These are phyloP conservation scores for Apaloderma vittatum DNA, from an alignment of 2,113 vertebrate species.

Conservation along the genomic window DNA sequence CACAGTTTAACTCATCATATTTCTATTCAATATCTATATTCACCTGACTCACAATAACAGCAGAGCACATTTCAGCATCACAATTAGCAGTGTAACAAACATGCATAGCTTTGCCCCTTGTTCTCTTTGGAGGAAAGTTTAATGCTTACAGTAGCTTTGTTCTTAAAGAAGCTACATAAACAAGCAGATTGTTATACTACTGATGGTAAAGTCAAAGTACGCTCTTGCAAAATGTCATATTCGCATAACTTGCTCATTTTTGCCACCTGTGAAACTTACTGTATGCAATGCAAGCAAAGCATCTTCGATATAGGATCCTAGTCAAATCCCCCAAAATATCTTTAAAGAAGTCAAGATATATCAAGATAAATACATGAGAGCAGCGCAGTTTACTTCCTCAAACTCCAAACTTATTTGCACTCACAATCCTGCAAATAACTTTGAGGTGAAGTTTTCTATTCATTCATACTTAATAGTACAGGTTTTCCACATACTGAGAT, in stretches of 20 bases:
- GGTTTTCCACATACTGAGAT: background rate
- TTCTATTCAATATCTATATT: background rate
- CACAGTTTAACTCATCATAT: background rate
- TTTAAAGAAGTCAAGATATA: background rate
- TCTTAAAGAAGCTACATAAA: background rate
- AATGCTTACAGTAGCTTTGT: background rate
- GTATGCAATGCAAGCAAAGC: background rate
- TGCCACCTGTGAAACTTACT: background rate
- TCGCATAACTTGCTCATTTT: background rate
- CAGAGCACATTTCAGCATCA: background rate
- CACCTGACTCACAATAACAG: background rate
- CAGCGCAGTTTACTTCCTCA: background rate
- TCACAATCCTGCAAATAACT: background rate
- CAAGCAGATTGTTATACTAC: background rate
- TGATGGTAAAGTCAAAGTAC: background rate
- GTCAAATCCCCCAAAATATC: background rate
- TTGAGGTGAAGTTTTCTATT: background rate
- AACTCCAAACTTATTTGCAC: background rate
- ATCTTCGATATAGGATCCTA: background rate
- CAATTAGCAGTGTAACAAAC: background rate
- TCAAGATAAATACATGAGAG: background rate
- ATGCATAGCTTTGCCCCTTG: background rate
- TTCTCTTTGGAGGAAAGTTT: background rate
- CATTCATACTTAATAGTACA: background rate
- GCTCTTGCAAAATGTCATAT: background rate